Conservation (phyloP, 2,113 vertebrate genomes). For the Ameiurus melas region DNA sequence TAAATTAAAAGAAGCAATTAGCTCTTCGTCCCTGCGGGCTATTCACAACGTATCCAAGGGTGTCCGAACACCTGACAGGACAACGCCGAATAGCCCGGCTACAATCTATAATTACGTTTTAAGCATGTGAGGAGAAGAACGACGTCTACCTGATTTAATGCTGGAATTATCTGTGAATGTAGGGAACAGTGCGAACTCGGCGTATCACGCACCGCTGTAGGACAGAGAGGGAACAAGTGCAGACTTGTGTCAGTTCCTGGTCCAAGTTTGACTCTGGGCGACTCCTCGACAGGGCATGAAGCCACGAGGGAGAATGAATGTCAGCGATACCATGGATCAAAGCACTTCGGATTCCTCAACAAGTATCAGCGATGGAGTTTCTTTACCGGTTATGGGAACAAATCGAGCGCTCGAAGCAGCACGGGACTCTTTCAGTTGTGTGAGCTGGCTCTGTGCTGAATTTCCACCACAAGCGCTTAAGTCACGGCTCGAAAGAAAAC, state of each 20-base stretch:
- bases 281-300: slow-evolving; percentile 35
- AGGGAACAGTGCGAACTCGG: slow-evolving; percentile 29
- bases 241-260: slow-evolving; percentile 20
- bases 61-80: not conserved
- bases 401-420: not conserved
- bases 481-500: not conserved
- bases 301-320: slow-evolving; percentile 19
- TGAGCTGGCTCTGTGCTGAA: not conserved
- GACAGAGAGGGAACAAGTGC: slow-evolving; percentile 41
- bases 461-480: not conserved
- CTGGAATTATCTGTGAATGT: not conserved
- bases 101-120: slow-evolving; percentile 21
- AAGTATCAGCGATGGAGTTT: slow-evolving; percentile 17
- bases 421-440: not conserved
- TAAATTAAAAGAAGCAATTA: slow-evolving; percentile 30
- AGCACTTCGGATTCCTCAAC: slow-evolving; percentile 21
- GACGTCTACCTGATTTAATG: not conserved
- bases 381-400: slow-evolving; percentile 16
- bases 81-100: not conserved
- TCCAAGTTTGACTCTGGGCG: slow-evolving; percentile 26
- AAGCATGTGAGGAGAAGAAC: not conserved
- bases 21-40: slow-evolving; percentile 26
- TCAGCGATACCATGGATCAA: slow-evolving; percentile 25
- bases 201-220: slow-evolving; percentile 5
- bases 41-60: not conserved